Evolutionary conservation across 2,888 invertebrate species (phyloP), one percentile per base, ranked within the genome.

Genomic region (Acanthopleura granulata): DNA sequence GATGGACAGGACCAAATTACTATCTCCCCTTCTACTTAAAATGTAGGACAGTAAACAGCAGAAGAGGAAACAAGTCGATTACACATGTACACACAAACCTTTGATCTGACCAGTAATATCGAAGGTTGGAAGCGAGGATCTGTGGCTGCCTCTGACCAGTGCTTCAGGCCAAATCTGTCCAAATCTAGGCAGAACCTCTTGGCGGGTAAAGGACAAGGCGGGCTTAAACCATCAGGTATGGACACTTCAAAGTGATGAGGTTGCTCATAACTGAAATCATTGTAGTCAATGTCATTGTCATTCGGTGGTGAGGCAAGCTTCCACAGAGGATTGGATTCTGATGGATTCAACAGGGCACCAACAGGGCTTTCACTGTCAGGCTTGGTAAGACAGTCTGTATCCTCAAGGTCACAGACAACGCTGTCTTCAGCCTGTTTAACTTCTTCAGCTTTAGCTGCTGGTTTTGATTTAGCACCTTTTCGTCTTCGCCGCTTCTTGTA

Each of bases 401-500:
- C 9, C 3, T 40, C 40, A 40, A 40, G 40, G 40, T 40, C 40
- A 40, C 40, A 40, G 40, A 40, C 40, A 40, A n/a, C n/a, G 51
- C 57, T 57, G 57, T 57, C 57, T 6, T 57, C 57, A 57, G 57
- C 22, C 22, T 57, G 6, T 57, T 18, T 57, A 57, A 22, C 57
- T 66, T 18, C 16, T 12, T 66, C 25, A 27, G 29, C 66, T 66
- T 66, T 66, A 6, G 66, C 25, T 27, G 66, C 12, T 57, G 18
- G 12, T 57, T 57, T 57, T 40, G 40, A 40, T 40, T 40, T 57
- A n/a, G n/a, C n/a, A 16, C 66, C 12, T 27, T 66, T 66, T 16
- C 66, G 22, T 27, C 25, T 66, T 25, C 66, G 18, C 27, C 66
- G 66, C 25, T 66, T 66, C 66, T 66, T 66, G 66, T 66, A 66